Base-by-base conservation (phyloP, 2,888 invertebrate species). In the Cryptocephalus moraei region DNA sequence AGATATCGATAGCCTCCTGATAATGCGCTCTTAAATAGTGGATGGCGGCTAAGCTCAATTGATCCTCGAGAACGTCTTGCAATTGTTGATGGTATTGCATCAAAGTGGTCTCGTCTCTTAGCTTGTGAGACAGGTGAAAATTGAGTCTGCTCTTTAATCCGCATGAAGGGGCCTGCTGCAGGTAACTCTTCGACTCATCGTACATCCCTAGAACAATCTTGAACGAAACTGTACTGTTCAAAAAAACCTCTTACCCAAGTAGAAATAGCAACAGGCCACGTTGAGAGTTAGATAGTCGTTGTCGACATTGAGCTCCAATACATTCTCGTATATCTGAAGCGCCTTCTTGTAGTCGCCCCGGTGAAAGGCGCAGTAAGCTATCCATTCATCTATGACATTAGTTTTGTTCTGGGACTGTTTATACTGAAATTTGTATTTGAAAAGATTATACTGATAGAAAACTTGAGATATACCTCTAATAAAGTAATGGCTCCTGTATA, bases 1-100 rank as follows among this genome's bases (percentile, higher is more conserved):
- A 99, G 53, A 97, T 92, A 68, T 97, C 96, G 51, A 97, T 95
- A 41, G 99, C 96, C 69, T 99, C 97, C 67, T 96, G 95, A 67
- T 96, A 99, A 70, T 99, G 97, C 8, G 91, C 89, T 46, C 96
- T 78, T 47, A 97, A 75, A 66, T 94, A 99, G 68, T 99, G 96
- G 56, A 99, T 89, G 1, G 96, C 91, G 1, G 97, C 97, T 46
- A 97, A 71, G 59, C 93, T 91, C 36, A 99, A 77, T 69, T 96
- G 95, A 74, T 99, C 96, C 68, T 96, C 94, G 1, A 93, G 79
- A 8, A 88, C 80, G 62, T 93, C 92, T 47, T 89, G 84, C 34
- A 97, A 73, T 34, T 84, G 81, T 48, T 90, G 84, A 68, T 94
- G 91, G 49, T 88, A 81, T 36, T 82, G 79, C 81, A 89, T 85